A percentile compares a stretch with the other conserved stretches of the same genome.
Conservation (phyloP, 2,113 vertebrate species). For the Nyctibius bracteatus region DNA sequence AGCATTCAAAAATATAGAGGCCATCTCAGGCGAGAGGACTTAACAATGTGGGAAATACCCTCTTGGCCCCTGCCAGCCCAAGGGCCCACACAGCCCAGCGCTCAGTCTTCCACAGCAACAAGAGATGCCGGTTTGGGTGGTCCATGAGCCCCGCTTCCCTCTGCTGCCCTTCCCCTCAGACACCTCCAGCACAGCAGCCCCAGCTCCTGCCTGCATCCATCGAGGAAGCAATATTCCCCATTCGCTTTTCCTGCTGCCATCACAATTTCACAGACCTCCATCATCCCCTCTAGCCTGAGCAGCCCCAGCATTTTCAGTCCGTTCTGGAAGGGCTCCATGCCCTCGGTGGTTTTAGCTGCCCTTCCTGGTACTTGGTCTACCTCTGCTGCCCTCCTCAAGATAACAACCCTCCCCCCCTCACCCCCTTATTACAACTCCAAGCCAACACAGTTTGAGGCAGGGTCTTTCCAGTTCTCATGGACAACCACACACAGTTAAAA, state of each 20-base stretch:
- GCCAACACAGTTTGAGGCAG: background rate
- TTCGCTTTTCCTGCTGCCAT: fast-evolving
- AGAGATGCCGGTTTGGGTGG: background rate
- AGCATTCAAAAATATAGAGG: background rate
- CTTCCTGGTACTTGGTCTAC: background rate
- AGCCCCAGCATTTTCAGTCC: background rate
- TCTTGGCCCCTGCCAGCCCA: background rate
- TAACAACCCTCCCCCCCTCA: too few relatives aligned
- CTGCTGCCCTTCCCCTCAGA: background rate
- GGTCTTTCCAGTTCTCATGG: background rate
- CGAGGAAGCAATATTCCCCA: background rate
- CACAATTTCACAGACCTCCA: background rate
- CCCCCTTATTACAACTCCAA: background rate
- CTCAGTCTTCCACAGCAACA: background rate
- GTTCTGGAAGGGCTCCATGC: background rate
- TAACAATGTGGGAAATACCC: background rate
- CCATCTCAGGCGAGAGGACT: background rate
- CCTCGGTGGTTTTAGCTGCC: fast-evolving
- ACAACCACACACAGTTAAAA: background rate
- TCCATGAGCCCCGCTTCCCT: background rate
- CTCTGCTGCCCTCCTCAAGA: background rate
- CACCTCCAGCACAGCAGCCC: background rate
- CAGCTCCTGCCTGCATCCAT: background rate
- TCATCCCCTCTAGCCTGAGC: background rate
- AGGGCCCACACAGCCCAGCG: too few relatives aligned